Evolutionary conservation across 2,888 invertebrate genomes (phyloP).

Genomic region (Elmis aenea): DNA sequence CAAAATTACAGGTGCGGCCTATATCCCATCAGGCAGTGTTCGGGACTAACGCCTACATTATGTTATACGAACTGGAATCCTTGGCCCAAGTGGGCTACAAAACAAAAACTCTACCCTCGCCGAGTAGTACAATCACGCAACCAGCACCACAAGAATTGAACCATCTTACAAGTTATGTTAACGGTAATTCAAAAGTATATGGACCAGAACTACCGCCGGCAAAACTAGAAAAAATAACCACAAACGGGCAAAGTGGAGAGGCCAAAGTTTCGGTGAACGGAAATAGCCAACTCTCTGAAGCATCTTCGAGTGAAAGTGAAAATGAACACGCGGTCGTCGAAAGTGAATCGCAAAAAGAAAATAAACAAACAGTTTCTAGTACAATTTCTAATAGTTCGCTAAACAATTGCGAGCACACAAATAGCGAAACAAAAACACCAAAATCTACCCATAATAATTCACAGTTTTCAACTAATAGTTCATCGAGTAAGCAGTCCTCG

Average conservation of each 20-base stretch:
- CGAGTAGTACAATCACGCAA: slow-evolving; percentile 33
- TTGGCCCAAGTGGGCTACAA: slow-evolving; percentile 39
- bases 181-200: slow-evolving; percentile 39
- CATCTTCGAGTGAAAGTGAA: slow-evolving; percentile 13
- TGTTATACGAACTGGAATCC: slow-evolving; percentile 71
- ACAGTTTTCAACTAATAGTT: slow-evolving; percentile 5
- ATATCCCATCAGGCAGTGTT: slow-evolving; percentile 72
- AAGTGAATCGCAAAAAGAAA: slow-evolving; percentile 16
- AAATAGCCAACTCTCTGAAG: slow-evolving; percentile 13
- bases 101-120: slow-evolving; percentile 43
- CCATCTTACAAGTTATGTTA: slow-evolving; percentile 19
- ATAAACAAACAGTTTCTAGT: slow-evolving; percentile 12
- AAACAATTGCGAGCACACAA: slow-evolving; percentile 1
- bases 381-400: slow-evolving; percentile 1
- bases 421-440: slow-evolving; percentile 4
- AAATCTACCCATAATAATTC: slow-evolving; percentile 3
- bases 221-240: slow-evolving; percentile 15
- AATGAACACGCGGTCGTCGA: slow-evolving; percentile 12
- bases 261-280: slow-evolving; percentile 9
- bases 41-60: slow-evolving; percentile 85
- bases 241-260: slow-evolving; percentile 10
- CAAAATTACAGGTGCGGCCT: slow-evolving; percentile 58
- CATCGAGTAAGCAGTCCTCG: too few species aligned
- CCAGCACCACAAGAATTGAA: slow-evolving; percentile 16
- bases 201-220: slow-evolving; percentile 42